phyloP scores from a whole-genome alignment of 2,797 vertebrate genomes.

The Sphenodon punctatus region DNA sequence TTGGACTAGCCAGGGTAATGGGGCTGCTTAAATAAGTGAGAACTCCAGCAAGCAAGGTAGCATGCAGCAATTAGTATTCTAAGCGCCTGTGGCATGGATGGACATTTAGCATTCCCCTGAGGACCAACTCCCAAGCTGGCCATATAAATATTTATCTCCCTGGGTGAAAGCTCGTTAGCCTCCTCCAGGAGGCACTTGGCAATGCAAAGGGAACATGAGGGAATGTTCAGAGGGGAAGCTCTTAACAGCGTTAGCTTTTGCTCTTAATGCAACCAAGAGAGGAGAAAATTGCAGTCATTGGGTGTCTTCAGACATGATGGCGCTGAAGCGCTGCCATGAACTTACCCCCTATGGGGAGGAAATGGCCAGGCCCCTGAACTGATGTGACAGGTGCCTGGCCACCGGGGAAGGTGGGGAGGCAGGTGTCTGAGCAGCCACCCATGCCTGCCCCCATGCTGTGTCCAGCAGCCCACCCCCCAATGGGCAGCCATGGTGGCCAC shows the following conservation, averaged over 20 bases:
- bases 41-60: background rate
- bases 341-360: no score
- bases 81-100: background rate
- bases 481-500: no score
- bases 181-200: background rate
- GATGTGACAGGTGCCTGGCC: no score
- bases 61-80: background rate
- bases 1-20: background rate
- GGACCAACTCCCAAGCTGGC: background rate
- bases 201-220: background rate
- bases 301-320: no score
- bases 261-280: background rate
- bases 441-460: no score
- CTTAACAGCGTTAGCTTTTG: background rate
- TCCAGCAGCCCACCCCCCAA: no score
- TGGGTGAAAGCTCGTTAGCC: background rate
- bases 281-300: no score
- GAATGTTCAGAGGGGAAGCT: background rate
- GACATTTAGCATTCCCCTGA: background rate
- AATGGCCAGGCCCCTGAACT: no score
- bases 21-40: background rate
- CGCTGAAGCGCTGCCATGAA: no score
- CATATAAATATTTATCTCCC: background rate
- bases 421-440: no score
- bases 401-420: no score